These are phyloP conservation scores for Corvus moneduloides DNA, from an alignment of 2,113 vertebrate genomes.

Conservation along the genomic window DNA sequence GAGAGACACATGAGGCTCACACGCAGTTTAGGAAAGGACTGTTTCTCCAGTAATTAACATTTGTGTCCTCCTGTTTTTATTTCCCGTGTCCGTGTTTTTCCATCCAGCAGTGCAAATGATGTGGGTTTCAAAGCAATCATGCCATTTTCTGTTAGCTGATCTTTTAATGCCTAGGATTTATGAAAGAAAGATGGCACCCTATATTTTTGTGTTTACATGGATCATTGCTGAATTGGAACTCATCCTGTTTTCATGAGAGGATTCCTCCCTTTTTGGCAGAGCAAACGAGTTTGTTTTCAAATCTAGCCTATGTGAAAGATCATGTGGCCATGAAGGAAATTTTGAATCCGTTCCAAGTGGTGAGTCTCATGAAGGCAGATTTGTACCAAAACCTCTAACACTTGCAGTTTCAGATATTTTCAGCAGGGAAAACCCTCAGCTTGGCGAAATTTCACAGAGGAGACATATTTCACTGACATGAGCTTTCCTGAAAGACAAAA, in stretches of 20 bases:
- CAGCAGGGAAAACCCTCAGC: conserved; percentile 25
- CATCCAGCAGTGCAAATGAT: neutral
- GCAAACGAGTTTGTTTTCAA: neutral
- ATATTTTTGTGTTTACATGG: conserved; percentile 31
- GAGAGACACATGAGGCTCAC: neutral
- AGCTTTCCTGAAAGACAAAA: neutral
- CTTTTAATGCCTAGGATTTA: conserved; percentile 3
- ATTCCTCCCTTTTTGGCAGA: conserved; percentile 34
- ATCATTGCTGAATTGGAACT: conserved; percentile 22
- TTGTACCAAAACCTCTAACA: conserved; percentile 50
- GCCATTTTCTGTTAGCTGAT: conserved; percentile 10
- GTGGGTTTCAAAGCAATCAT: neutral
- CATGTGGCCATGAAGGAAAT: conserved; percentile 10
- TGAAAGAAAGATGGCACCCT: conserved; percentile 5
- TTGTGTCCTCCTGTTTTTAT: neutral
- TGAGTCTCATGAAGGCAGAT: conserved; percentile 22
- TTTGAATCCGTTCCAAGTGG: neutral
- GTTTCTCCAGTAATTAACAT: neutral
- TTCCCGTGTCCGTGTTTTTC: neutral
- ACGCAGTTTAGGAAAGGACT: neutral
- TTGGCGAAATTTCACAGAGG: neutral
- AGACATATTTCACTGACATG: conserved; percentile 15
- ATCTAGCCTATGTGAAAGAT: conserved; percentile 25
- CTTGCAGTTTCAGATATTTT: conserved; percentile 41
- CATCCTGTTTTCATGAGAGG: neutral